Evolutionary conservation across 2,797 vertebrate species (phyloP), one percentile per base, ranked within the genome.

Genomic region (Euthynnus affinis): DNA sequence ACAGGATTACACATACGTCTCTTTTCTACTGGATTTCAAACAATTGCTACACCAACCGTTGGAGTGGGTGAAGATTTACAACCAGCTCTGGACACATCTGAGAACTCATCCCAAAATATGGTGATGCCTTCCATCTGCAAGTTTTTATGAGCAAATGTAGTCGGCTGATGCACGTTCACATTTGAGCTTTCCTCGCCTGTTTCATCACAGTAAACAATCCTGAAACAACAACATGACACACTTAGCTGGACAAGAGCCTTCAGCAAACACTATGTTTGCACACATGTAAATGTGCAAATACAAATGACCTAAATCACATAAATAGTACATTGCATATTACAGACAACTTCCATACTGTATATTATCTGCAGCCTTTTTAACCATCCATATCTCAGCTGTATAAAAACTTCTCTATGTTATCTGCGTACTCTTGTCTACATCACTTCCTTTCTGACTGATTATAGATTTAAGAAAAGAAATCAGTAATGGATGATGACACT

Each of bases 31-130:
- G 44, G 15, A 25, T 49, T 23, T n/a, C 13, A 61, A 68, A 73
- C 8, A 62, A 2, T 57, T 1, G 0, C 18, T 12, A 40, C 44
- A 93, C 96, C 92, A 91, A 99, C 98, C 93, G 92, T 92, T 65
- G 96, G 95, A 66, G 96, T 96, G 51, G 97, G 87, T 52, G 98
- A 97, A 65, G 96, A 97, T 90, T 97, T 96, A 69, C 96, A 96
- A 68, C 96, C 97, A 46, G 96, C 95, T 51, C 97, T 97, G 55
- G 96, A 95, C 2, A 93, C 94, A 64, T 98, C 97, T 40, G 96
- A 96, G 93, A 99, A 99, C 88, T 99, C 98, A 57, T 99, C 97
- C 98, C 98, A 99, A 88, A 98, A 98, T 56, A 99, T 74, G 27
- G 95, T 96, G 61, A 98, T 96, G 61, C 97, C 98, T 59, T 97